These are phyloP conservation scores for Ditula angustiorana DNA, from an alignment of 2,888 invertebrate species.

Conservation along the genomic window DNA sequence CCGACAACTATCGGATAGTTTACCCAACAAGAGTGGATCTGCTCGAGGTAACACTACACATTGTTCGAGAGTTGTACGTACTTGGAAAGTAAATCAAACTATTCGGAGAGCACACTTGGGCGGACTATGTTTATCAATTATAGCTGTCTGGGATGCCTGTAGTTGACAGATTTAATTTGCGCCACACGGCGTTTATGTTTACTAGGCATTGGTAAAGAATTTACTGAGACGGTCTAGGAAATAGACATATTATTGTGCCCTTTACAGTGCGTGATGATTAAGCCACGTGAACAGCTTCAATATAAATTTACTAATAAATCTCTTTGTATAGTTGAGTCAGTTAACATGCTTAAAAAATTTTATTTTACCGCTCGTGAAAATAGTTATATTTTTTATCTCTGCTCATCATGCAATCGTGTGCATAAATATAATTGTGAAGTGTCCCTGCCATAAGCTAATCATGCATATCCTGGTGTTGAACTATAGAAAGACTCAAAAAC, in stretches of 20 bases:
- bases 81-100: conserved; percentile 34
- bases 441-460: too few species aligned
- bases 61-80: conserved; percentile 30
- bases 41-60: conserved; percentile 33
- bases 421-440: too few species aligned
- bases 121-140: conserved; percentile 18
- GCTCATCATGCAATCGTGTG: too few species aligned
- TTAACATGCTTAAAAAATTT: too few species aligned
- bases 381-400: too few species aligned
- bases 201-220: background rate
- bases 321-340: too few species aligned
- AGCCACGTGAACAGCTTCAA: too few species aligned
- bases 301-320: too few species aligned
- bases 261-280: too few species aligned
- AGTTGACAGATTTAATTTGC: conserved; percentile 2
- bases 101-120: conserved; percentile 11
- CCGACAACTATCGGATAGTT: conserved; percentile 35
- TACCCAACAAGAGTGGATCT: conserved; percentile 32
- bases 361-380: too few species aligned
- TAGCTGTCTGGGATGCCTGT: background rate
- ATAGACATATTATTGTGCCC: background rate
- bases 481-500: too few species aligned
- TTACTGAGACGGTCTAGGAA: background rate
- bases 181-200: background rate
- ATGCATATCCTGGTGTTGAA: too few species aligned